Evolutionary conservation across 2,797 vertebrate species (phyloP).

Genomic region (Taenioides sp.): DNA sequence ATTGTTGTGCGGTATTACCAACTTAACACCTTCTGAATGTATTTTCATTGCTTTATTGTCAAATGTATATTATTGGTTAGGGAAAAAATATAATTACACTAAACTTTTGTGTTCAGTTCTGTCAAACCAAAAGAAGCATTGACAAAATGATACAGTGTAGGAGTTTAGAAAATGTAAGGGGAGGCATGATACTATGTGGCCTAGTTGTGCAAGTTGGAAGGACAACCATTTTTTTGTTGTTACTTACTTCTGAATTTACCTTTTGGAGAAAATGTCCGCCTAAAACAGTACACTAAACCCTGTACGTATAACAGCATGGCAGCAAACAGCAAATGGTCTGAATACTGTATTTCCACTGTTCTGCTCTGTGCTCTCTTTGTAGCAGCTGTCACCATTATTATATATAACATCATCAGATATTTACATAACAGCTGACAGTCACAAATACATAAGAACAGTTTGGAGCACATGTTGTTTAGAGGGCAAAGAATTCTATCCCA

Average conservation of each 20-base stretch:
- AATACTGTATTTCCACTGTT: background rate
- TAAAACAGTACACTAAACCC: too few species aligned
- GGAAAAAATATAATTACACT: background rate
- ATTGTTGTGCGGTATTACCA: slow-evolving; percentile 4
- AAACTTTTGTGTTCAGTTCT: background rate
- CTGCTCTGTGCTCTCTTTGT: background rate
- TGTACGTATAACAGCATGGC: too few species aligned
- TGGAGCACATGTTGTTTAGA: slow-evolving; percentile 1
- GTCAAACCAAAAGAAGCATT: background rate
- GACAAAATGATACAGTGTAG: background rate
- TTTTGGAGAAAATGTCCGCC: background rate
- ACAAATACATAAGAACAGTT: background rate
- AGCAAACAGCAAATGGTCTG: too few species aligned
- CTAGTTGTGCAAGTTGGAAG: background rate
- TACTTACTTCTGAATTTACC: background rate
- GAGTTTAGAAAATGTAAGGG: background rate
- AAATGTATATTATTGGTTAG: background rate
- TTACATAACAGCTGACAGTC: slow-evolving; percentile 21
- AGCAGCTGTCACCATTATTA: background rate
- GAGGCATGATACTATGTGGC: background rate
- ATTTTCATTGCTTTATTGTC: background rate
- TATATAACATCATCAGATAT: slow-evolving; percentile 13
- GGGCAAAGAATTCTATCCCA: slow-evolving; percentile 4
- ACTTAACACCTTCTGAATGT: background rate
- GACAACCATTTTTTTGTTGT: background rate